Evolutionary conservation across 2,888 invertebrate species (phyloP).

Genomic region (Spilosoma lubricipeda): DNA sequence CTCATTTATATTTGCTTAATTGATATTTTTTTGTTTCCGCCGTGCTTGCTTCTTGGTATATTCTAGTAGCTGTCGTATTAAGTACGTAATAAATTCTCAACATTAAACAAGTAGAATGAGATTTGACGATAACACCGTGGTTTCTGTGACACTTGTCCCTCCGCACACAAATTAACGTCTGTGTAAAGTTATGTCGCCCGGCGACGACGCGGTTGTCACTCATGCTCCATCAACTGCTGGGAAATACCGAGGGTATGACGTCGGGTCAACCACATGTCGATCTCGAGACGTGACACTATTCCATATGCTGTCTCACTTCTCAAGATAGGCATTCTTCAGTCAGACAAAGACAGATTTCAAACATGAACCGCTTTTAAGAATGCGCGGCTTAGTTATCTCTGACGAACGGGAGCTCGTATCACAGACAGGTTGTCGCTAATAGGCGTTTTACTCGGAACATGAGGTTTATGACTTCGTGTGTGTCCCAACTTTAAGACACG

Average conservation of each 20-base stretch:
- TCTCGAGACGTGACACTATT: slow-evolving; percentile 79
- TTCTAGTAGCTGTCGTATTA: slow-evolving; percentile 80
- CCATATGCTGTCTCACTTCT: slow-evolving; percentile 79
- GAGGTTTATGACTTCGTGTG: slow-evolving; percentile 80
- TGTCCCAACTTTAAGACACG: slow-evolving; percentile 75
- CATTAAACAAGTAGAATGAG: slow-evolving; percentile 74
- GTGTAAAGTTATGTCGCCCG: slow-evolving; percentile 80
- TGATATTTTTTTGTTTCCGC: slow-evolving; percentile 59
- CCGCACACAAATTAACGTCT: slow-evolving; percentile 81
- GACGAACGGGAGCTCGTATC: slow-evolving; percentile 75
- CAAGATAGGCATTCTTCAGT: slow-evolving; percentile 68
- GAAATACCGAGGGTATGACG: slow-evolving; percentile 81
- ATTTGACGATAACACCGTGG: slow-evolving; percentile 74
- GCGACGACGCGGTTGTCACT: slow-evolving; percentile 78
- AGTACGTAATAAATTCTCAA: slow-evolving; percentile 74
- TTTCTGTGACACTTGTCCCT: slow-evolving; percentile 74
- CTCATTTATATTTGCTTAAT: slow-evolving; percentile 57
- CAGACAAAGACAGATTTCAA: slow-evolving; percentile 79
- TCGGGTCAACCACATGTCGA: slow-evolving; percentile 83
- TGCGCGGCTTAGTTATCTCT: slow-evolving; percentile 76
- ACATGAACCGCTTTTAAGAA: slow-evolving; percentile 71
- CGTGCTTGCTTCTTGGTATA: slow-evolving; percentile 63
- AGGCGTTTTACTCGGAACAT: slow-evolving; percentile 82
- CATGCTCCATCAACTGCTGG: slow-evolving; percentile 86
- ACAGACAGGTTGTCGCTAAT: slow-evolving; percentile 84